These are phyloP conservation scores for Lottia gigantea DNA, from an alignment of 2,888 invertebrate species.

Conservation along the genomic window DNA sequence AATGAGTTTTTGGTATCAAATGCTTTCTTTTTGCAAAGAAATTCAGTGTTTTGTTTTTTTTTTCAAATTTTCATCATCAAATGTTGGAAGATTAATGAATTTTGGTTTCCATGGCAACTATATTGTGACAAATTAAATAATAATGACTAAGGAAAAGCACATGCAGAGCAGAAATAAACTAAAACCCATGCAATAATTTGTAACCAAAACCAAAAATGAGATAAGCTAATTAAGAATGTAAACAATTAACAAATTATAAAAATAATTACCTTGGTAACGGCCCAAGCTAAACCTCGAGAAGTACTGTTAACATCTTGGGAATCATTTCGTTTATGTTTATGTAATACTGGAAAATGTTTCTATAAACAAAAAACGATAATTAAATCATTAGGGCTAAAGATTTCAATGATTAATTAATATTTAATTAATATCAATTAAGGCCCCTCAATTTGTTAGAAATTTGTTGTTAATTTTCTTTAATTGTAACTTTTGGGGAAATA, in stretches of 20 bases:
- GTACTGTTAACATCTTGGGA: slow-evolving; percentile 32
- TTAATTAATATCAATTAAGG: no score
- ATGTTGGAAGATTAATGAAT: no score
- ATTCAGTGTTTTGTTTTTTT: no score
- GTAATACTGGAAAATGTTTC: slow-evolving; percentile 45
- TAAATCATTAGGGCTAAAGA: no score
- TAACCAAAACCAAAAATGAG: not conserved
- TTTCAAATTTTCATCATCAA: no score
- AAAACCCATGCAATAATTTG: not conserved
- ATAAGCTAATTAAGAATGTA: not conserved
- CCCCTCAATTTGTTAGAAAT: no score
- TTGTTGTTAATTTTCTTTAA: no score
- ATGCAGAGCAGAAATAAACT: slow-evolving; percentile 1
- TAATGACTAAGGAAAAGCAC: not conserved
- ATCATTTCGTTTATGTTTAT: slow-evolving; percentile 36
- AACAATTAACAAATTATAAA: no score
- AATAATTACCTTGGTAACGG: slow-evolving; percentile 26
- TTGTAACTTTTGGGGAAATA: no score
- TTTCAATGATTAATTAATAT: no score
- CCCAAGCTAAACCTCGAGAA: slow-evolving; percentile 32
- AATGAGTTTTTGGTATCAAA: not conserved
- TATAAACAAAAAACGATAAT: slow-evolving; percentile 24
- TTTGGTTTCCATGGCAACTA: slow-evolving; percentile 33
- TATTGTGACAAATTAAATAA: slow-evolving; percentile 21
- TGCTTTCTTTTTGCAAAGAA: no score